Percentiles rank a stretch among this genome's conserved stretches.
Evolutionary conservation across 2,113 vertebrate genomes (phyloP).

Genomic region (Potamarius usumacintae): DNA sequence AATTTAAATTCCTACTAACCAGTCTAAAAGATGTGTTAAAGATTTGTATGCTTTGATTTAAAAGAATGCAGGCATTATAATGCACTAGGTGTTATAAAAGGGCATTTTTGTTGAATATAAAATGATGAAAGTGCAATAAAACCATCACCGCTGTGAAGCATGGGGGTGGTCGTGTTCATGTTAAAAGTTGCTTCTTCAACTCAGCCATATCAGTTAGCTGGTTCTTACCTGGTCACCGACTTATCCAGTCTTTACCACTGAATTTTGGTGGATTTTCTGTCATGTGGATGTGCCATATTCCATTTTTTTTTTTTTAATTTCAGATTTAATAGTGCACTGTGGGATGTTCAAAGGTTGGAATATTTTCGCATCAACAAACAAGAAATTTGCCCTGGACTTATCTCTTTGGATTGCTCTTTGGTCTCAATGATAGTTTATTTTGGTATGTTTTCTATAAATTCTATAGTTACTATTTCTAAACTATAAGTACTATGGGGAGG

Average conservation of each 20-base stretch:
- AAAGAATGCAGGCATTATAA: neutral
- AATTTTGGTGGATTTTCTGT: neutral
- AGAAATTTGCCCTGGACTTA: neutral
- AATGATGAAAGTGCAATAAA: neutral
- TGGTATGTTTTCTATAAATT: neutral
- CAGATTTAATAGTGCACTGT: neutral
- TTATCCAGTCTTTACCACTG: neutral
- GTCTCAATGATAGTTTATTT: neutral
- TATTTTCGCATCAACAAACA: neutral
- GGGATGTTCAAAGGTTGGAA: neutral
- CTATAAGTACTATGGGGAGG: neutral
- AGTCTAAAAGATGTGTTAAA: neutral
- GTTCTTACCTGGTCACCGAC: neutral
- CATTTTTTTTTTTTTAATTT: neutral
- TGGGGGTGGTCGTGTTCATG: neutral
- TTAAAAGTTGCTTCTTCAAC: neutral
- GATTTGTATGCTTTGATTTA: neutral
- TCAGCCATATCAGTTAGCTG: neutral
- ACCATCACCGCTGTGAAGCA: neutral
- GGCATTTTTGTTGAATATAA: too few relatives aligned
- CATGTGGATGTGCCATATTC: neutral
- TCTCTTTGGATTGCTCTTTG: neutral
- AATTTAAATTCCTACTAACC: neutral
- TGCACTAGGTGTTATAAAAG: neutral
- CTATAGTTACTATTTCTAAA: too few relatives aligned